Evolutionary conservation across 2,888 invertebrate species (phyloP), one percentile per base, ranked within the genome.

Genomic region (Acanthosoma haemorrhoidale): DNA sequence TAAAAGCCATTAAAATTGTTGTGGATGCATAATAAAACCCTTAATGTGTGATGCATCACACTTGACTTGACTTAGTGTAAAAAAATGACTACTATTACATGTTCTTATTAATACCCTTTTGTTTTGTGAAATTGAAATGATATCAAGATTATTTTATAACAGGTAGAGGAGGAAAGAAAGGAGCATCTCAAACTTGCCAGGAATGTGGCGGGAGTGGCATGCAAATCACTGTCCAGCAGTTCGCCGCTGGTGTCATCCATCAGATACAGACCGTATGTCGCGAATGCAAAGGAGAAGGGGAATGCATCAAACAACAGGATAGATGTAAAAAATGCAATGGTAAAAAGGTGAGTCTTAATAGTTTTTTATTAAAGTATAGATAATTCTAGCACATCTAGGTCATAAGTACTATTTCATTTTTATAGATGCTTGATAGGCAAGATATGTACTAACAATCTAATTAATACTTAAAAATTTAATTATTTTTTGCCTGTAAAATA

Each of bases 291-390:
- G 98, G 98, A 3, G 87, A 90, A 75, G 88, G 95, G 57, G 92
- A 93, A 80, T 85, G 88, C 71, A 91, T 94, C 76, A 89, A 88
- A 76, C 87, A 93, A 5, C 95, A 95, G 78, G 94, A 96, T 80
- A 87, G 94, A 71, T 99, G 98, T 84, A 96, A 95, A 82, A 86
- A 86, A 71, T 99, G 98, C 79, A 86, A 87, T 78, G 98, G 97
- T 13, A 89, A 90, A 74, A 98, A 96, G 78, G 80, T 79, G 69
- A 71, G 11, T 11, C 38, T 36, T 36, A 11, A 11, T 11, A 36
- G 38, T 8, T 36, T 11, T 11, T 11, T 36, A 36, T 36, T 11
- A 36, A 36, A 11, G 11, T 36, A 11, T 8, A 11, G 38, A 11
- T 11, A 36, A 11, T 11, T 11, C 38, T 36, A 11, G 38, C 9